These are phyloP conservation scores for Neoniphon sammara DNA, from an alignment of 2,797 vertebrate genomes.

Conservation along the genomic window DNA sequence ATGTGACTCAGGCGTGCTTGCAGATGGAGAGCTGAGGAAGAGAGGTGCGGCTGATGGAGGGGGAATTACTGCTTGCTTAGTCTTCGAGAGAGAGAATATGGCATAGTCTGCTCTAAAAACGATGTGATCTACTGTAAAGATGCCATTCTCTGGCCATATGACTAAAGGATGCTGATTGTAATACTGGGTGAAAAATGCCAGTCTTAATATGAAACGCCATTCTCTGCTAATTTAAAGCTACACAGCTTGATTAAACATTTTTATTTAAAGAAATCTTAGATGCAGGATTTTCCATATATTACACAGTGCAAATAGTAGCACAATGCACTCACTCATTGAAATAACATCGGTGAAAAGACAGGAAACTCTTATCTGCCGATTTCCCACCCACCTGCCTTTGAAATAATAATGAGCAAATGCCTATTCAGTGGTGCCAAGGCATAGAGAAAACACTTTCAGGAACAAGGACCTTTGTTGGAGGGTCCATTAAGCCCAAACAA, in stretches of 20 bases:
- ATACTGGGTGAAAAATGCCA: no score
- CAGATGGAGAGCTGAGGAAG: slow-evolving; percentile 68
- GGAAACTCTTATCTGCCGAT: slow-evolving; percentile 44
- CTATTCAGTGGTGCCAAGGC: slow-evolving; percentile 33
- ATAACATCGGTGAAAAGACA: slow-evolving; percentile 29
- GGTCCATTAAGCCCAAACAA: slow-evolving; percentile 68
- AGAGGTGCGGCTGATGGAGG: slow-evolving; percentile 70
- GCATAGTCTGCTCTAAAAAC: slow-evolving; percentile 3
- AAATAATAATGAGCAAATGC: slow-evolving; percentile 61
- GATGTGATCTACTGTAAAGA: neutral
- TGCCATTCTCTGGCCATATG: neutral
- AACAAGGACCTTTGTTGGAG: slow-evolving; percentile 55
- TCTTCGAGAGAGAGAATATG: slow-evolving; percentile 2
- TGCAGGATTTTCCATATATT: neutral
- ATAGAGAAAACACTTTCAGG: slow-evolving; percentile 54
- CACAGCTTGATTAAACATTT: neutral
- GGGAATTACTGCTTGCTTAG: slow-evolving; percentile 63
- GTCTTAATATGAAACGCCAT: slow-evolving; percentile 2
- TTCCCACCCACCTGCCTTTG: slow-evolving; percentile 53
- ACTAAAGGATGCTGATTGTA: neutral
- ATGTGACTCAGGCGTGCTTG: slow-evolving; percentile 75
- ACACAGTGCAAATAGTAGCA: neutral
- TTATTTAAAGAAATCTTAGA: neutral
- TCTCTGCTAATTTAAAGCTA: neutral
- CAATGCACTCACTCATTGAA: neutral